These are phyloP conservation scores for Epinephelus awoara DNA, from an alignment of 2,797 vertebrate genomes.

Conservation along the genomic window DNA sequence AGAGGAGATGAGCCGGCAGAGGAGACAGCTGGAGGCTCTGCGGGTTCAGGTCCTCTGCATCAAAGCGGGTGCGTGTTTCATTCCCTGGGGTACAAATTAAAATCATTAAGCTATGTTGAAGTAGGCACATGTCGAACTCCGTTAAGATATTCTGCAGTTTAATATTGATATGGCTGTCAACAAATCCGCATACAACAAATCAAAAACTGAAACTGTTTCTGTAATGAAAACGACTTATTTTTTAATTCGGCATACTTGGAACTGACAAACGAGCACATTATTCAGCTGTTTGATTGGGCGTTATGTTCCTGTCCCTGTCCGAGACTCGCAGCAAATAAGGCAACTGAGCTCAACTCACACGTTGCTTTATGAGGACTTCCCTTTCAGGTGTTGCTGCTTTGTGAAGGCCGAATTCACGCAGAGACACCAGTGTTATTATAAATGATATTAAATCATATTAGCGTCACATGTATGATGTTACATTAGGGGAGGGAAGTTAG, in stretches of 20 bases:
- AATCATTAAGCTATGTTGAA: rapidly evolving
- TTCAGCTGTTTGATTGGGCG: background rate
- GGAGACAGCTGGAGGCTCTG: constrained; percentile 51
- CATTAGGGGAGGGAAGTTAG: too few relatives aligned
- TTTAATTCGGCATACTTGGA: background rate
- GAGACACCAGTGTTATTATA: background rate
- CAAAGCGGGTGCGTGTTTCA: background rate
- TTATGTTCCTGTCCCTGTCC: too few relatives aligned
- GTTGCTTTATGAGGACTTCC: background rate
- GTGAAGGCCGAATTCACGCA: background rate
- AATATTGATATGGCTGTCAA: rapidly evolving
- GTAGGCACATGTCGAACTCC: rapidly evolving
- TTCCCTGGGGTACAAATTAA: rapidly evolving
- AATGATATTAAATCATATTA: background rate
- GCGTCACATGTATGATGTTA: background rate
- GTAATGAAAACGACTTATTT: rapidly evolving
- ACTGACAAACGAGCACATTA: background rate
- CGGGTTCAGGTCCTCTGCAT: background rate
- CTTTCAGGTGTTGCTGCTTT: background rate
- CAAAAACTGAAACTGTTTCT: rapidly evolving
- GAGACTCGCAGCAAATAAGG: background rate
- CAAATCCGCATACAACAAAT: rapidly evolving
- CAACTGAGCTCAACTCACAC: background rate
- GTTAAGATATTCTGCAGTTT: rapidly evolving
- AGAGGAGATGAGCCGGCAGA: constrained; percentile 54